Evolutionary conservation across 2,888 invertebrate genomes (phyloP).

Genomic region (Melanchra persicariae): DNA sequence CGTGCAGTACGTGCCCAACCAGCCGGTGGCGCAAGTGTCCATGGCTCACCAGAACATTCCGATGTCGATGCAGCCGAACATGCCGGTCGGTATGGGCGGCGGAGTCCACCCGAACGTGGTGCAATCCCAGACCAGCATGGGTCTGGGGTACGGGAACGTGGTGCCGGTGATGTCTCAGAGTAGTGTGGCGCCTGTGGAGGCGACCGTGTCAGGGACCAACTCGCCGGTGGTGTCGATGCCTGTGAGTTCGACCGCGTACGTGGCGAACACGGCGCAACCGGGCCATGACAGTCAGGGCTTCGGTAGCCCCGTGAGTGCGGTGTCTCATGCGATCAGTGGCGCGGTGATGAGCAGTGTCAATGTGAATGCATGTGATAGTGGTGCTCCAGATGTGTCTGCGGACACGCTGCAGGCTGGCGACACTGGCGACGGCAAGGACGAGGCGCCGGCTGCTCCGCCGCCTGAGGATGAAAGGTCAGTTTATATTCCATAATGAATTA

Average conservation of each 20-base stretch:
- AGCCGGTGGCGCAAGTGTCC: conserved; percentile 83
- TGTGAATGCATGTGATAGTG: conserved; percentile 88
- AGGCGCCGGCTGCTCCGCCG: conserved; percentile 78
- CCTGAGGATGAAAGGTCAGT: conserved; percentile 90
- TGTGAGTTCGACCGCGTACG: conserved; percentile 85
- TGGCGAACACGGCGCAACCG: conserved; percentile 79
- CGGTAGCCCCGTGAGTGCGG: conserved; percentile 89
- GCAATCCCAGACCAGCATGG: conserved; percentile 89
- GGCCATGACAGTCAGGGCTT: conserved; percentile 88
- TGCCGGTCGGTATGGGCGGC: conserved; percentile 87
- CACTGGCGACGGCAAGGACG: conserved; percentile 86
- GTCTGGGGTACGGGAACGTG: conserved; percentile 84
- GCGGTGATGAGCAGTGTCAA: conserved; percentile 87
- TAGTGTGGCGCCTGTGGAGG: conserved; percentile 86
- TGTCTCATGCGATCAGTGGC: conserved; percentile 88
- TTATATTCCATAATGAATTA: background rate
- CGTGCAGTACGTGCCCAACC: conserved; percentile 86
- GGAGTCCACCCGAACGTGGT: conserved; percentile 87
- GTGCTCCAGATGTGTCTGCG: conserved; percentile 81
- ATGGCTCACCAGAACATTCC: conserved; percentile 89
- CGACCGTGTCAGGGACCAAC: conserved; percentile 88
- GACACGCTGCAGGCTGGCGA: conserved; percentile 84
- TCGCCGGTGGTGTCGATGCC: conserved; percentile 89
- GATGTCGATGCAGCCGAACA: conserved; percentile 88
- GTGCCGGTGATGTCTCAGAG: conserved; percentile 90